Evolutionary conservation across 2,888 invertebrate species (phyloP).

Genomic region (Cataglyphis cursor): DNA sequence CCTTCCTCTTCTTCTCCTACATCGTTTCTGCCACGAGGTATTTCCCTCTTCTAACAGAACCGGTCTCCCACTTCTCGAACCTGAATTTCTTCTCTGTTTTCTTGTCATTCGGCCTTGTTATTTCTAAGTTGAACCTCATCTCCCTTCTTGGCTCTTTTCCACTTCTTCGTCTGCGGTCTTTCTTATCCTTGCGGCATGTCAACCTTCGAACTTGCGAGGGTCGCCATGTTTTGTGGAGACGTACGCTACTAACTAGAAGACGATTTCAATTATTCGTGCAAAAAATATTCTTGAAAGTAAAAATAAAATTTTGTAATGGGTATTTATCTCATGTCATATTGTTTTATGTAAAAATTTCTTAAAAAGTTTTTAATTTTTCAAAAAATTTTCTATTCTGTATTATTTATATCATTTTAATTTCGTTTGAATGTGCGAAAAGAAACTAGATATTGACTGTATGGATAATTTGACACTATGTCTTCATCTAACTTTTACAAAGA

Average conservation of each 20-base stretch:
- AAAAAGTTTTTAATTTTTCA: neutral
- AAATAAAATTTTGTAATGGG: neutral
- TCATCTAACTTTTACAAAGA: neutral
- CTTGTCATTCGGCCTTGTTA: constrained; percentile 80
- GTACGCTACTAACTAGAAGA: constrained; percentile 47
- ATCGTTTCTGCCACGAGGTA: constrained; percentile 40
- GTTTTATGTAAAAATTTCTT: neutral
- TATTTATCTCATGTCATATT: neutral
- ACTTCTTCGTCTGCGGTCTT: constrained; percentile 54
- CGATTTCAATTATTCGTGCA: constrained; percentile 58
- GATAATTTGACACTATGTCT: neutral
- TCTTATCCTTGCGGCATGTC: constrained; percentile 54
- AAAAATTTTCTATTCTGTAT: neutral
- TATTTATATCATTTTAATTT: neutral
- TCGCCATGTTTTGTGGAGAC: constrained; percentile 33
- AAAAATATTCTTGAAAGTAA: neutral
- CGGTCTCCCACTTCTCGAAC: constrained; percentile 50
- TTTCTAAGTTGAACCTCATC: constrained; percentile 76
- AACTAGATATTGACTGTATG: neutral
- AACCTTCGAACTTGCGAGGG: constrained; percentile 69
- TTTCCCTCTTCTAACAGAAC: constrained; percentile 64
- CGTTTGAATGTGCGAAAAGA: neutral
- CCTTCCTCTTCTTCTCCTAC: constrained; percentile 33
- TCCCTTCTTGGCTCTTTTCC: constrained; percentile 51
- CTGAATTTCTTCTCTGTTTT: constrained; percentile 77